These are phyloP conservation scores for Tetranychus truncatus DNA, from an alignment of 2,888 invertebrate species.

Conservation along the genomic window DNA sequence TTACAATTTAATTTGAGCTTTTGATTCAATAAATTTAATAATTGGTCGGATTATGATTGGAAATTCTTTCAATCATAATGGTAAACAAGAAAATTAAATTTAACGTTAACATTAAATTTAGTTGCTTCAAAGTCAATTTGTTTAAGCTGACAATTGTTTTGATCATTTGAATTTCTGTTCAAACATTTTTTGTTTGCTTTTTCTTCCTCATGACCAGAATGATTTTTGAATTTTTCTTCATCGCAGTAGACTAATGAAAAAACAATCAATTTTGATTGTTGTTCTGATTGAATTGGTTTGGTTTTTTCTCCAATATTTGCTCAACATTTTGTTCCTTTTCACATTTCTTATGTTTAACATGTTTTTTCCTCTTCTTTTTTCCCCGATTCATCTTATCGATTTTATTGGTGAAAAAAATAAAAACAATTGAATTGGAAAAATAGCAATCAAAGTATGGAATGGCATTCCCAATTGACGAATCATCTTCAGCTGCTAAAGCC, in stretches of 20 bases:
- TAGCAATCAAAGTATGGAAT: conserved; percentile 20
- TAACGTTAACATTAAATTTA: too few species aligned
- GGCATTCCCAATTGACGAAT: conserved; percentile 22
- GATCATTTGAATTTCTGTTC: not conserved
- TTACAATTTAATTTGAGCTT: too few species aligned
- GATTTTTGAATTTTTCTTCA: not conserved
- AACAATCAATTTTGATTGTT: not conserved
- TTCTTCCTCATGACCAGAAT: not conserved
- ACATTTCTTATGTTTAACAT: not conserved
- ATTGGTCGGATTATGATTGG: too few species aligned
- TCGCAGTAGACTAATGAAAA: not conserved
- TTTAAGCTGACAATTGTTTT: too few species aligned
- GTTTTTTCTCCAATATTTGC: not conserved
- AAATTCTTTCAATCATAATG: too few species aligned
- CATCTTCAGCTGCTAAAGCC: conserved; percentile 7
- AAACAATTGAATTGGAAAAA: not conserved
- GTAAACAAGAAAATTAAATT: too few species aligned
- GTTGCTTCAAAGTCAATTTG: too few species aligned
- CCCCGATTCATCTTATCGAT: not conserved
- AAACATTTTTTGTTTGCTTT: not conserved
- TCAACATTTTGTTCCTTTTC: not conserved
- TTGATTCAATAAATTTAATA: too few species aligned
- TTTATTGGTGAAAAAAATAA: conserved; percentile 15
- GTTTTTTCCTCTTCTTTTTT: conserved; percentile 9
- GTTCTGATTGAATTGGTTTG: not conserved